phyloP scores from a whole-genome alignment of 2,113 vertebrate genomes.

The Spea multiplicata region DNA sequence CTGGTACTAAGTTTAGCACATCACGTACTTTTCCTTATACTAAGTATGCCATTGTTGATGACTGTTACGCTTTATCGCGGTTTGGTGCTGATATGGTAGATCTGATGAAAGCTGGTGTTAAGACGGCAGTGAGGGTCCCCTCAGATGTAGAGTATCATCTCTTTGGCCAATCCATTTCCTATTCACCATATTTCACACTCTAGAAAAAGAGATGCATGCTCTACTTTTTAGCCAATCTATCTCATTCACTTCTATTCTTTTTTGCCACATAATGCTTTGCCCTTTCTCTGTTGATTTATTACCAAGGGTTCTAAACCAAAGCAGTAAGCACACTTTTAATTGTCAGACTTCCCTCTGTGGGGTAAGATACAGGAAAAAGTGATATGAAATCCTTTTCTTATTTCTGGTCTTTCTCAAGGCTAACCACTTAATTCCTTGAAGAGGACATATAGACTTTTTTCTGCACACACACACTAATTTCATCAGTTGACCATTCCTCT shows the following conservation, averaged over 20 bases:
- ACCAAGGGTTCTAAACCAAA: conserved; percentile 51
- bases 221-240: background rate
- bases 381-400: conserved; percentile 57
- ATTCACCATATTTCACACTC: background rate
- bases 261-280: conserved; percentile 40
- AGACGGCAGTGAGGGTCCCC: no score
- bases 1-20: no score
- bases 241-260: background rate
- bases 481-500: conserved; percentile 37
- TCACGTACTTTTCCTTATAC: no score
- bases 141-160: no score
- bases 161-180: background rate
- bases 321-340: conserved; percentile 59
- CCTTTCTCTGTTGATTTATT: conserved; percentile 51
- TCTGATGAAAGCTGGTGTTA: no score
- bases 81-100: no score
- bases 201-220: background rate
- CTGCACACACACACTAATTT: conserved; percentile 22
- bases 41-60: no score
- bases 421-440: conserved; percentile 33
- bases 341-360: conserved; percentile 53
- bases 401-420: conserved; percentile 59
- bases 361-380: conserved; percentile 48
- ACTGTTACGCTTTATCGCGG: no score
- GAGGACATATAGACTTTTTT: background rate